A percentile compares a stretch with the other conserved stretches of the same genome.
phyloP scores from a whole-genome alignment of 2,113 vertebrate species.

The Crotalus helleri region DNA sequence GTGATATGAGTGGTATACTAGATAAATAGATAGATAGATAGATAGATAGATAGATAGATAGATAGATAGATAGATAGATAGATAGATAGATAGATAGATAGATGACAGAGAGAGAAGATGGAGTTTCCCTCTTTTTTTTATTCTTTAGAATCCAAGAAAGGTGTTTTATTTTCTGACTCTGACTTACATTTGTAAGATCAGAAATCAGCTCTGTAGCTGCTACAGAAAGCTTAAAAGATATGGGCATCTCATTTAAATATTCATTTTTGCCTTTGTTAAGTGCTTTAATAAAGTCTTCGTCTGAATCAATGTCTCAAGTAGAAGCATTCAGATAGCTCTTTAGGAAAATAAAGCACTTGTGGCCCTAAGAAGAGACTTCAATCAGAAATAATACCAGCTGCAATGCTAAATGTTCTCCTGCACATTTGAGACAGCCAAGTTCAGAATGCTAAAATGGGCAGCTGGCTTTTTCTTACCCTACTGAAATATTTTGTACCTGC shows the following conservation, averaged over 20 bases:
- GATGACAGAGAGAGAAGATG: background rate
- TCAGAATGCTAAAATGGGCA: slow-evolving; percentile 49
- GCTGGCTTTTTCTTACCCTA: slow-evolving; percentile 21
- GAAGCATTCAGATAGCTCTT: slow-evolving; percentile 43
- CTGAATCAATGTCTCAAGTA: slow-evolving; percentile 32
- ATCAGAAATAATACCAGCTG: slow-evolving; percentile 58
- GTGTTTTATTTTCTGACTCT: background rate
- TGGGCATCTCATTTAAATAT: background rate
- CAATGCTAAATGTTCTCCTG: slow-evolving; percentile 56
- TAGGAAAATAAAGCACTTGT: slow-evolving; percentile 41
- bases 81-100: too few relatives aligned
- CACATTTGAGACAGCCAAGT: slow-evolving; percentile 33
- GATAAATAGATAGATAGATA: background rate
- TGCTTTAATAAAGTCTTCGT: background rate
- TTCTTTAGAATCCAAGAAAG: background rate
- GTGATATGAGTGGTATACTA: background rate
- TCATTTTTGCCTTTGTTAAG: background rate
- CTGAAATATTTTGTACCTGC: slow-evolving; percentile 5
- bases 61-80: too few relatives aligned
- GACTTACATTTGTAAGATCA: background rate
- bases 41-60: too few relatives aligned
- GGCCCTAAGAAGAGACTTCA: slow-evolving; percentile 54
- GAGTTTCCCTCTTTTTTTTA: background rate
- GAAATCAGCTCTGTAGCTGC: background rate
- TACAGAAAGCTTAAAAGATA: background rate